Base-by-base conservation (phyloP, 35 echinoderm and acorn worm species). In the Apostichopus japonicus region DNA sequence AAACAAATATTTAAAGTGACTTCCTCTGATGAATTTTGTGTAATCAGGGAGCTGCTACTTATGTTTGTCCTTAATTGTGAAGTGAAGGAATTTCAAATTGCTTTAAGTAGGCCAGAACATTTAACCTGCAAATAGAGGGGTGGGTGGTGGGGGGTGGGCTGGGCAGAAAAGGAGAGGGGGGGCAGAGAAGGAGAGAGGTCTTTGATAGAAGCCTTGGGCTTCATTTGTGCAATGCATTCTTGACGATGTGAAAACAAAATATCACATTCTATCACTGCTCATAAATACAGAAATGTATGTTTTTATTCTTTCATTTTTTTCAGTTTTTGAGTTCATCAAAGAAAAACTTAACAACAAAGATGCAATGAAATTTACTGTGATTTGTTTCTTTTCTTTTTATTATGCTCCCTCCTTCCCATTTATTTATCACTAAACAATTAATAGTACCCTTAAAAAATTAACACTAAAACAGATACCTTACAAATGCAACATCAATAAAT, bases 201-300 rank as follows among this genome's bases (percentile, higher is more conserved):
- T 67, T 19, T 10, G 19, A 67, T 67, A 67, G 63, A 67, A 67
- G 63, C 19, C 63, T 67, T 44, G 33, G 33, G 33, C 33, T 44
- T 44, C 9, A 15, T 67, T 67, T 67, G 63, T 67, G 63, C 63
- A 67, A 67, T 67, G 63, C 11, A 15, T 67, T 19, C 0, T 67
- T 67, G 11, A 11, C 19, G 63, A 67, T 67, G 63, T 67, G 8
- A 19, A 19, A 8, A 67, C 63, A 67, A 67, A 53, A 23, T 23
- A 80, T 23, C 78, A 80, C 23, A 4, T 80, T 27, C 23, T 80
- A 80, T 80, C 63, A 67, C 63, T 67, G 63, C 63, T 67, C 63
- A 67, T 67, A 15, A 67, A 67, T 19, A 67, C 19, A 67, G 19
- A 67, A 67, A 67, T 67, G 63, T 10, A 15, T 15, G 11, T 19